Conservation (phyloP, 2,888 invertebrate genomes). For the Zygothrica quintamaculata region DNA sequence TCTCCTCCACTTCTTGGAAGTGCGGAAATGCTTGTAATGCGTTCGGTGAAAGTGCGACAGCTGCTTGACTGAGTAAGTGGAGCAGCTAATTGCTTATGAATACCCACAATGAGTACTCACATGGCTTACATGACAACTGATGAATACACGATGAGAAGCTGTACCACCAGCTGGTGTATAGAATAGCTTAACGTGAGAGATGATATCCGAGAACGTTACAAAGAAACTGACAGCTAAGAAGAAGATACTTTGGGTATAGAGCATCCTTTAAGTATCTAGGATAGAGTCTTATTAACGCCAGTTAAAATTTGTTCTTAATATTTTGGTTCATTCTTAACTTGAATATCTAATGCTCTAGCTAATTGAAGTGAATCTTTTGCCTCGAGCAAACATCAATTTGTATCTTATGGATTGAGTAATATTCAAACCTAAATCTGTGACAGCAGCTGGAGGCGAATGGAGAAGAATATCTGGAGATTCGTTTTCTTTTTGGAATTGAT, state of each 20-base stretch:
- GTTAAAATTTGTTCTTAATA: no score
- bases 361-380: neutral
- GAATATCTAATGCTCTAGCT: neutral
- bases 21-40: conserved; percentile 54
- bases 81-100: conserved; percentile 70
- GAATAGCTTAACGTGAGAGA: neutral
- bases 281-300: no score
- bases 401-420: conserved; percentile 12
- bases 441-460: conserved; percentile 38
- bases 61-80: conserved; percentile 70
- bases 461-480: conserved; percentile 8
- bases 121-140: conserved; percentile 5
- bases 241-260: no score
- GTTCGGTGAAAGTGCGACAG: conserved; percentile 71
- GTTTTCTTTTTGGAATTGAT: conserved; percentile 58
- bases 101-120: conserved; percentile 21
- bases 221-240: no score
- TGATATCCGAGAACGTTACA: no score
- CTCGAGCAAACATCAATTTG: conserved; percentile 25
- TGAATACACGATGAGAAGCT: conserved; percentile 19
- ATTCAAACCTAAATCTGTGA: conserved; percentile 29
- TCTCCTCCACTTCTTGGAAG: conserved; percentile 59
- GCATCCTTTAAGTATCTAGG: no score
- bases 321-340: neutral
- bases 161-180: conserved; percentile 30